A percentile compares a stretch with the other conserved stretches of the same genome.
Conservation (phyloP, 2,113 vertebrate species). For the Megaleporinus macrocephalus region DNA sequence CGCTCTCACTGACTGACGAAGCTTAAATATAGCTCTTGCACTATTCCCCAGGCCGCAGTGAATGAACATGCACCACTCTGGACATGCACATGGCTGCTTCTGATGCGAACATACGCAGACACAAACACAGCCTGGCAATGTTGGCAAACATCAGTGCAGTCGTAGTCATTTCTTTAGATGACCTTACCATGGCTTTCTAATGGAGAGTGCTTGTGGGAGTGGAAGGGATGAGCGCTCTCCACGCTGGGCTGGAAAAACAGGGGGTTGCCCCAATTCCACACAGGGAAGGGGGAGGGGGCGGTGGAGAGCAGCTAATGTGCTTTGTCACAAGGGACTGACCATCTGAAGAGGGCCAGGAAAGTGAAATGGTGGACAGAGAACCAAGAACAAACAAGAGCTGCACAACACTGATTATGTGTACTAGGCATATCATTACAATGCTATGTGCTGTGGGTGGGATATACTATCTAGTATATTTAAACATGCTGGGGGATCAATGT, state of each 20-base stretch:
- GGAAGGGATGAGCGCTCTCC: background rate
- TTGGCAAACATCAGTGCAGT: background rate
- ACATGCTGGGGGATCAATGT: background rate
- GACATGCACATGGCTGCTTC: slow-evolving; percentile 59
- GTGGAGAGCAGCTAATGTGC: background rate
- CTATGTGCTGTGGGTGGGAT: background rate
- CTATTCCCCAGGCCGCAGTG: slow-evolving; percentile 61
- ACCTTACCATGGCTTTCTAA: background rate
- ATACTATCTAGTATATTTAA: background rate
- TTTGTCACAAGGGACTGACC: background rate
- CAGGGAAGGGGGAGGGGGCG: background rate
- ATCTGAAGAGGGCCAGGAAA: background rate
- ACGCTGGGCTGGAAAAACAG: background rate
- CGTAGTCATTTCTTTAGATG: background rate
- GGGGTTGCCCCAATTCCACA: background rate
- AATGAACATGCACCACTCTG: slow-evolving; percentile 63
- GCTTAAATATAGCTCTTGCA: slow-evolving; percentile 71
- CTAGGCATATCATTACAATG: too few species aligned
- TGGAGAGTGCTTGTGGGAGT: background rate
- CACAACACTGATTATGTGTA: too few species aligned
- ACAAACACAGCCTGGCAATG: slow-evolving; percentile 6
- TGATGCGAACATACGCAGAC: slow-evolving; percentile 33
- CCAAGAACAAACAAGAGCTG: background rate
- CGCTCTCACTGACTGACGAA: slow-evolving; percentile 24
- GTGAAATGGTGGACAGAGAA: background rate